Base-by-base conservation (phyloP, 2,888 invertebrate species). In the Caenorhabditis plicata region DNA sequence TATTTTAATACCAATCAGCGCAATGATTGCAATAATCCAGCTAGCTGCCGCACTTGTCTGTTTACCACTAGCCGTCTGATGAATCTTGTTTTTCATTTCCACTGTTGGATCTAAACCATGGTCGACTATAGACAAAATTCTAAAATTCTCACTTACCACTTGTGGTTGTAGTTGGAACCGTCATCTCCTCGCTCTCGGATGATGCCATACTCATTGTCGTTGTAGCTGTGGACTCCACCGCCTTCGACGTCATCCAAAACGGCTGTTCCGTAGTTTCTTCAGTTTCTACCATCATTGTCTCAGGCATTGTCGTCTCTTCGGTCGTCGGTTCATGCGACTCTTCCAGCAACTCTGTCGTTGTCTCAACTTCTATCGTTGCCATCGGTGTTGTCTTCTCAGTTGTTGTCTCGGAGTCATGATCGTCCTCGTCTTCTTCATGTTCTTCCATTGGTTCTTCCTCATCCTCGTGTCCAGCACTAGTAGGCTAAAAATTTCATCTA, bases 231-330 rank as follows among this genome's bases (percentile, higher is more conserved):
- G n/a, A n/a, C n/a, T n/a, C n/a, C n/a, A n/a, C n/a, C n/a, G n/a
- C n/a, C n/a, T n/a, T n/a, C n/a, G n/a, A n/a, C n/a, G 62, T 58
- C 68, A 68, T 68, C 68, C 68, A 68, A 63, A 68, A 68, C 27
- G 68, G 68, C 40, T 65, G 43, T 17, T 53, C 56, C 1, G 63
- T 61, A 31, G 65, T 63, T 3, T 63, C 61, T n/a, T 45, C 36
- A 23, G 45, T 15, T 8, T 26, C 8, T 35, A 53, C 47, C 29
- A 19, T 23, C 22, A 44, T 17, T 15, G 26, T 7, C 3, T 8
- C 17, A 27, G 8, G n/a, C 29, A 29, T 17, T 15, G 29, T 42
- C 26, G 25, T 13, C 25, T 3, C n/a, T 25, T 8, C 20, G 11
- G 23, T 39, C 13, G 22, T 39, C 23, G n/a, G n/a, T n/a, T n/a